Conservation (phyloP, 2,797 vertebrate genomes). For the Coendou prehensilis region DNA sequence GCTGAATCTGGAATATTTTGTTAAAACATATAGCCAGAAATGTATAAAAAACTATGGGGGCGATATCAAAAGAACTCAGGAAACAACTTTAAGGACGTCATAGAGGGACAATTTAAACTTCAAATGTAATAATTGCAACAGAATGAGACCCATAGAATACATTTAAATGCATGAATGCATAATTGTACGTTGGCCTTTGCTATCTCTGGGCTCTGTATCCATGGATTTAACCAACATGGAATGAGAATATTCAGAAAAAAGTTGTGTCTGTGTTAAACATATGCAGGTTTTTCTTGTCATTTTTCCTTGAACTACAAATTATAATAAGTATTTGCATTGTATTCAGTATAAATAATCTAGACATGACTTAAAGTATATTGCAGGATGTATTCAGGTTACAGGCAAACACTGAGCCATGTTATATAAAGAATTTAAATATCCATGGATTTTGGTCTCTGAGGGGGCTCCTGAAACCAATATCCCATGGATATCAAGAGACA, state of each 20-base stretch:
- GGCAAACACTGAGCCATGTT: background rate
- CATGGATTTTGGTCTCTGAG: background rate
- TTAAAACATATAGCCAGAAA: background rate
- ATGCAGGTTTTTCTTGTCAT: background rate
- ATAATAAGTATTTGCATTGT: background rate
- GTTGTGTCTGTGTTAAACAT: background rate
- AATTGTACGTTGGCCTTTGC: background rate
- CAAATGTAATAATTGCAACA: slow-evolving; percentile 15
- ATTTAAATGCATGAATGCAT: background rate
- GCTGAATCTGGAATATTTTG: background rate
- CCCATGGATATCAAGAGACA: background rate
- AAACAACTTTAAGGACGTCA: slow-evolving; percentile 31
- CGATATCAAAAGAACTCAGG: slow-evolving; percentile 36
- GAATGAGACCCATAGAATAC: background rate
- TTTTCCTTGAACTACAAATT: background rate
- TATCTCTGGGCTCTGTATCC: background rate
- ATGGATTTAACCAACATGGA: background rate
- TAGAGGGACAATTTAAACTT: slow-evolving; percentile 4
- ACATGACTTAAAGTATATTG: background rate
- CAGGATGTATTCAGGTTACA: background rate
- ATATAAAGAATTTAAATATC: background rate
- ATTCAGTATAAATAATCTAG: background rate
- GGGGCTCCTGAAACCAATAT: background rate
- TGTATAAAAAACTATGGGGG: background rate
- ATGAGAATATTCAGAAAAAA: background rate